These are phyloP conservation scores for Heliconius hortense DNA, from an alignment of 2,888 invertebrate species.

Conservation along the genomic window DNA sequence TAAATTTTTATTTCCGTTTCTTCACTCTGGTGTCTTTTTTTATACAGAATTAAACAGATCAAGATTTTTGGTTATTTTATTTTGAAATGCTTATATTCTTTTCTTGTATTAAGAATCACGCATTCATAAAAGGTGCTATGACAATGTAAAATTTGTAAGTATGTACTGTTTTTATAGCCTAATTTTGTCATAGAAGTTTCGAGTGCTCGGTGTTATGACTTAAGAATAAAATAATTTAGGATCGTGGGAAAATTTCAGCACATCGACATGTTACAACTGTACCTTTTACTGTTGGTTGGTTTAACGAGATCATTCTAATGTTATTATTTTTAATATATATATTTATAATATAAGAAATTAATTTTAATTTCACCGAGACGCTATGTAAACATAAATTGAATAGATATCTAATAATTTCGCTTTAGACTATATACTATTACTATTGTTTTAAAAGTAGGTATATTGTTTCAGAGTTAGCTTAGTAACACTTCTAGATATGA, in stretches of 20 bases:
- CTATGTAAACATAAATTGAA: background rate
- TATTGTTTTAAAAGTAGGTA: background rate
- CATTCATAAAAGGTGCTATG: conserved; percentile 4
- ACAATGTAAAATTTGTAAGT: conserved; percentile 34
- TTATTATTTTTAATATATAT: background rate
- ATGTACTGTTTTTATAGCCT: conserved; percentile 28
- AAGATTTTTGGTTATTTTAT: background rate
- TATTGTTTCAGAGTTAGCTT: background rate
- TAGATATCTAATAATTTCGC: background rate
- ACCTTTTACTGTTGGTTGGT: background rate
- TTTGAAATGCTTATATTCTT: background rate
- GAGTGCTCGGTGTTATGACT: conserved; percentile 25
- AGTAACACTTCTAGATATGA: conserved; percentile 1
- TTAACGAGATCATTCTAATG: background rate
- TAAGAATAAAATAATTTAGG: conserved; percentile 31
- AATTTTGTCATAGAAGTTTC: conserved; percentile 37
- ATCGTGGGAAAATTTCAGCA: conserved; percentile 36
- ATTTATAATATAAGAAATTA: background rate
- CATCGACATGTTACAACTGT: conserved; percentile 5
- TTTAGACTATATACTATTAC: no score
- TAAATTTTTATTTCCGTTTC: no score
- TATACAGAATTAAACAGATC: background rate
- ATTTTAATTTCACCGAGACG: background rate
- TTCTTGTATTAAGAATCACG: conserved; percentile 6
- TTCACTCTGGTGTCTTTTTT: no score